A percentile compares a stretch with the other conserved stretches of the same genome.
Evolutionary conservation across 1,140 invertebrate species (phyloP).

Genomic region (Micrasema longulum): DNA sequence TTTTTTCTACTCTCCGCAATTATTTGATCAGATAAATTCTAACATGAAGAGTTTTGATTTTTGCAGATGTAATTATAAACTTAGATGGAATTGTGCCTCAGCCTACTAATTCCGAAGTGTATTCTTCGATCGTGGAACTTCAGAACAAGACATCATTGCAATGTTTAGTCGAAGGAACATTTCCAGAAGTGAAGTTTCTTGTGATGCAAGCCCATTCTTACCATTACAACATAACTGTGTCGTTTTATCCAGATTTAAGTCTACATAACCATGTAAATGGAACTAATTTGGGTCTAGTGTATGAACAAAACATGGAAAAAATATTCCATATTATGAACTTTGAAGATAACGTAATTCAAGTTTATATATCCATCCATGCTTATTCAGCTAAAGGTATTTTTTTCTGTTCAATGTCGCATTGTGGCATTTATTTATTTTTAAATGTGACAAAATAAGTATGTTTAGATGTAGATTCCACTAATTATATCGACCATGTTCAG

Average conservation of each 20-base stretch:
- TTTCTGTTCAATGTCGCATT: conserved; percentile 9
- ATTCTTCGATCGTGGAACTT: conserved; percentile 56
- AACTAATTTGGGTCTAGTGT: conserved; percentile 74
- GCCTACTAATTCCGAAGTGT: conserved; percentile 58
- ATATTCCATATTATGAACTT: conserved; percentile 60
- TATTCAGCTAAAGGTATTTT: conserved; percentile 70
- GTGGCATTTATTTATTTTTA: too few species aligned
- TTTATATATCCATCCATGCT: conserved; percentile 68
- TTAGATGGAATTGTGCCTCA: too few species aligned
- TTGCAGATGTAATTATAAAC: too few species aligned
- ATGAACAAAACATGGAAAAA: conserved; percentile 55
- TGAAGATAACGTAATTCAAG: conserved; percentile 61
- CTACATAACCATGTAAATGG: conserved; percentile 64
- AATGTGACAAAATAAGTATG: too few species aligned
- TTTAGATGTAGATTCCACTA: too few species aligned
- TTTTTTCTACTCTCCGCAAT: too few species aligned
- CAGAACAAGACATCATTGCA: conserved; percentile 57
- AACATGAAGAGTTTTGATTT: too few species aligned
- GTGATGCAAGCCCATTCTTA: conserved; percentile 77
- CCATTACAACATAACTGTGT: conserved; percentile 71
- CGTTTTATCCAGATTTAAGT: conserved; percentile 62
- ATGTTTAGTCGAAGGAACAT: conserved; percentile 67
- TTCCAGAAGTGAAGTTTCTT: conserved; percentile 68
- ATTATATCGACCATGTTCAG: too few species aligned
- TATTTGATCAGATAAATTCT: too few species aligned